A percentile compares a stretch with the other conserved stretches of the same genome.
phyloP scores from a whole-genome alignment of 2,113 vertebrate genomes.

The Oryzias javanicus region DNA sequence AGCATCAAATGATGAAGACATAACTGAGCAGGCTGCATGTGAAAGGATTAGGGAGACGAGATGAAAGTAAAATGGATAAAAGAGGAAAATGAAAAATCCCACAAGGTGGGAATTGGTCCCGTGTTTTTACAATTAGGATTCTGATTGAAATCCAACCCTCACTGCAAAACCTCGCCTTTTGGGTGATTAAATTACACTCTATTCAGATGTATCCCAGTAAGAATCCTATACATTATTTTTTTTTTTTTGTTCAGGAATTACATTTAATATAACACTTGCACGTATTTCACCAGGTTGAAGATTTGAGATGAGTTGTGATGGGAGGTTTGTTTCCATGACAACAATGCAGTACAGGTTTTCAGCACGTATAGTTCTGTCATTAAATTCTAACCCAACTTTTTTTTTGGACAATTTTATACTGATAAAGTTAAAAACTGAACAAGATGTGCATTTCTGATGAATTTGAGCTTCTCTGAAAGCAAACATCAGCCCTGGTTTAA shows the following conservation, averaged over 20 bases:
- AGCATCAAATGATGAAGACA: constrained; percentile 57
- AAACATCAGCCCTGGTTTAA: no score
- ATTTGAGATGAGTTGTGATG: constrained; percentile 7
- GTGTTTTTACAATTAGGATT: constrained; percentile 15
- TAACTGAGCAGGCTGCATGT: constrained; percentile 50
- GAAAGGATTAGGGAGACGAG: constrained; percentile 40
- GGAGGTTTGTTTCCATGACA: constrained; percentile 57
- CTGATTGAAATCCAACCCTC: constrained; percentile 5
- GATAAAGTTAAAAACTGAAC: background rate
- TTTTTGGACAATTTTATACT: background rate
- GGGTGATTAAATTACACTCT: background rate
- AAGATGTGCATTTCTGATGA: no score
- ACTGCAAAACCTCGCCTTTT: background rate
- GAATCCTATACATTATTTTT: background rate
- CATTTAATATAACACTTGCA: background rate
- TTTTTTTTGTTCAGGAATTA: background rate
- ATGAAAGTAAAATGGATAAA: constrained; percentile 53
- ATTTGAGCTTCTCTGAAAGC: no score
- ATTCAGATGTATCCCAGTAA: constrained; percentile 15
- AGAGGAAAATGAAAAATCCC: constrained; percentile 27
- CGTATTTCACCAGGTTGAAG: background rate
- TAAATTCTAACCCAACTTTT: background rate
- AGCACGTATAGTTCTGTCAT: background rate
- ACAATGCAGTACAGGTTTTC: constrained; percentile 34
- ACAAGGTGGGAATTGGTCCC: constrained; percentile 24